Conservation (phyloP, 2,888 invertebrate genomes). For the Polietes domitor region DNA sequence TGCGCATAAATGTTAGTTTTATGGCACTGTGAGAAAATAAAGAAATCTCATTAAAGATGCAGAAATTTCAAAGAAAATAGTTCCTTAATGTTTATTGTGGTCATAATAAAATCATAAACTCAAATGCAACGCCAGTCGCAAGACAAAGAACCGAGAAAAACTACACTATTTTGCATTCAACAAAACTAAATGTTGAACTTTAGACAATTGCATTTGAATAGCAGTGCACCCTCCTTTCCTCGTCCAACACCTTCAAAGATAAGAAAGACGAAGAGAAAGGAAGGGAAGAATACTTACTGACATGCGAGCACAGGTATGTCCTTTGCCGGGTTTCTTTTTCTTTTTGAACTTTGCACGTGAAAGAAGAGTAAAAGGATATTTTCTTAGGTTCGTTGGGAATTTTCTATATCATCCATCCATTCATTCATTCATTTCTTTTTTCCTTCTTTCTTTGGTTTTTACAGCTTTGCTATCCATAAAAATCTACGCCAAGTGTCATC, state of each 20-base stretch:
- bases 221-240: too few species aligned
- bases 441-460: slow-evolving; percentile 23
- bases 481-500: slow-evolving; percentile 69
- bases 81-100: slow-evolving; percentile 19
- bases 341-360: background rate
- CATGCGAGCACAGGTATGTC: background rate
- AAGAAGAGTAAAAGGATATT: background rate
- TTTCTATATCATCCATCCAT: slow-evolving; percentile 3
- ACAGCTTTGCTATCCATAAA: slow-evolving; percentile 61
- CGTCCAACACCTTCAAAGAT: background rate
- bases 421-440: too few species aligned
- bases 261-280: background rate
- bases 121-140: background rate
- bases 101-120: slow-evolving; percentile 53
- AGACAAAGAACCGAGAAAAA: slow-evolving; percentile 2
- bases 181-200: slow-evolving; percentile 11
- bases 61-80: background rate
- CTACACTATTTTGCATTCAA: background rate
- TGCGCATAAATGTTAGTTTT: background rate
- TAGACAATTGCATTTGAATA: slow-evolving; percentile 30
- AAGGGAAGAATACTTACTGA: background rate
- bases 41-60: background rate
- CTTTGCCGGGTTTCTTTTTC: background rate
- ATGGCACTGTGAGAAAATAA: background rate
- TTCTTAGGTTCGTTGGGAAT: background rate